phyloP scores from a whole-genome alignment of 2,888 invertebrate species.

The Cyclophora albipunctata region DNA sequence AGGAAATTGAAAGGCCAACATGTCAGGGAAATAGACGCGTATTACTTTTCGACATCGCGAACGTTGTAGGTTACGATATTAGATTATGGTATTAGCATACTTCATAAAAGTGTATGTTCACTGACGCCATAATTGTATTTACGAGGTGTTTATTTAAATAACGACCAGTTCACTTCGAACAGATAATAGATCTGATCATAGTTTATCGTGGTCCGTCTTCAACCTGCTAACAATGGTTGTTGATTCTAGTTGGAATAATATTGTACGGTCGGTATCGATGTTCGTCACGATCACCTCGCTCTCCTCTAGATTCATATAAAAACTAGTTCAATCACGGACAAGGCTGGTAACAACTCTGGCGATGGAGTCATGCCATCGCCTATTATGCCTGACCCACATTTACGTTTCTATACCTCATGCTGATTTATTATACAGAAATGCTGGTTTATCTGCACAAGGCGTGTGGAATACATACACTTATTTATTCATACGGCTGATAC shows the following conservation, averaged over 20 bases:
- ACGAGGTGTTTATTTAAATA: too few relatives aligned
- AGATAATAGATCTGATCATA: too few relatives aligned
- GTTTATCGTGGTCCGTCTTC: too few relatives aligned
- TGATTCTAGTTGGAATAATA: constrained; percentile 9
- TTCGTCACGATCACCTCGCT: constrained; percentile 49
- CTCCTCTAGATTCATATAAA: constrained; percentile 52
- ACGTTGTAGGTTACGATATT: too few relatives aligned
- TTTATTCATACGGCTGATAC: neutral
- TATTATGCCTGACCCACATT: constrained; percentile 59
- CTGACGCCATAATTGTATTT: too few relatives aligned
- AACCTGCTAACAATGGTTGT: too few relatives aligned
- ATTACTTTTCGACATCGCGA: too few relatives aligned
- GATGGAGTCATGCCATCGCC: constrained; percentile 49
- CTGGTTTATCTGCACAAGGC: constrained; percentile 4
- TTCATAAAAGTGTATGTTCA: too few relatives aligned
- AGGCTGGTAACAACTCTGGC: constrained; percentile 50
- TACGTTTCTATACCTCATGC: constrained; percentile 31
- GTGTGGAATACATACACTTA: constrained; percentile 1
- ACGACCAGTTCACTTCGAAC: too few relatives aligned
- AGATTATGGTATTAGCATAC: too few relatives aligned
- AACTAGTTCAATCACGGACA: constrained; percentile 65
- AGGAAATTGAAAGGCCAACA: constrained; percentile 1
- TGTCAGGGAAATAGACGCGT: too few relatives aligned
- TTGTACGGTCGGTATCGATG: constrained; percentile 22
- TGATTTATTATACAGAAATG: constrained; percentile 21